Percentiles rank a stretch among this genome's conserved stretches.
phyloP scores from a whole-genome alignment of 2,888 invertebrate species.

The Galerucella calmariensis region DNA sequence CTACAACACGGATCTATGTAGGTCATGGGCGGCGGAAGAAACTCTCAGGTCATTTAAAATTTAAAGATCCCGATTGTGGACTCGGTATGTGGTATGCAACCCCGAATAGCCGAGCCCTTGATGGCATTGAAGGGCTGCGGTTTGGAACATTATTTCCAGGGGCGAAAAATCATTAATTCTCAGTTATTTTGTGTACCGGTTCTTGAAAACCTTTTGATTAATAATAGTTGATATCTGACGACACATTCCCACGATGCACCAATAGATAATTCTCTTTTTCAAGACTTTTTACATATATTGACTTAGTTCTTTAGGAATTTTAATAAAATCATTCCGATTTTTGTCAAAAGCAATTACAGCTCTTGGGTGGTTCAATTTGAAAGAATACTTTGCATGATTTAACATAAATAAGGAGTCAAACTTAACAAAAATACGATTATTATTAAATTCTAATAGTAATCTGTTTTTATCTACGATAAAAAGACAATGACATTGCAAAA shows the following conservation, averaged over 20 bases:
- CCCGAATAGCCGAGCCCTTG: slow-evolving; percentile 11
- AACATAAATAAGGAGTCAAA: too few relatives aligned
- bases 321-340: too few relatives aligned
- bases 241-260: slow-evolving; percentile 8
- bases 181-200: not conserved
- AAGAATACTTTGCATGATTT: too few relatives aligned
- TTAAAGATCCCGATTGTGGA: slow-evolving; percentile 16
- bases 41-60: slow-evolving; percentile 21
- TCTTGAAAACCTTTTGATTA: slow-evolving; percentile 9
- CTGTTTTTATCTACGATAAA: too few relatives aligned
- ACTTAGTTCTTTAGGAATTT: not conserved
- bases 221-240: not conserved
- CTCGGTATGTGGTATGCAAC: slow-evolving; percentile 9
- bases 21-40: slow-evolving; percentile 10
- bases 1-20: slow-evolving; percentile 18
- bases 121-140: slow-evolving; percentile 10
- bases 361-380: too few relatives aligned
- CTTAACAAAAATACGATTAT: too few relatives aligned
- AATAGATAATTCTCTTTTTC: not conserved
- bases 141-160: slow-evolving; percentile 3
- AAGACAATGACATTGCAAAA: too few relatives aligned
- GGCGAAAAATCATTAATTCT: slow-evolving; percentile 7
- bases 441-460: too few relatives aligned
- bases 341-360: too few relatives aligned
- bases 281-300: not conserved